Base-by-base conservation (phyloP, 2,797 vertebrate species). In the Cirrhinus mrigala region DNA sequence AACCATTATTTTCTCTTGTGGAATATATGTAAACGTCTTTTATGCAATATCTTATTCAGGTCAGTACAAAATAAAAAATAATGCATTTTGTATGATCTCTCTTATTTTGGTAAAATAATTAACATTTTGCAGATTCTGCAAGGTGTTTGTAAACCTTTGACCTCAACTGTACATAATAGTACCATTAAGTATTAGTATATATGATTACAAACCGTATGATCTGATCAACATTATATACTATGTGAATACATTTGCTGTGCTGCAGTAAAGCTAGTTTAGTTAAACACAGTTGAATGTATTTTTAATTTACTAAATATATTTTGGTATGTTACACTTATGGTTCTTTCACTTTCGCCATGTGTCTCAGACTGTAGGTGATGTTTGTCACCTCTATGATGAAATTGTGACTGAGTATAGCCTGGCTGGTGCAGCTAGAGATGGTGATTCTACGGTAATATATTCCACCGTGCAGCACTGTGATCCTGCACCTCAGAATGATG, bases 371-470 rank as follows among this genome's bases (percentile, higher is more conserved):
- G 46, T 18, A 83, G 56, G 80, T 24, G 44, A 84, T 20, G 12
- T 58, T 37, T 20, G 5, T 27, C 82, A 87, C 48, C 46, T 88
- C 60, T 89, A 87, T 69, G 77, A 86, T 69, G 87, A 89, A 70
- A 62, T 82, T 10, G 6, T 48, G 7, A 48, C 9, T 5, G 76
- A 33, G 14, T 44, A 87, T 7, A 82, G 44, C 48, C 82, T 68
- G 16, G 73, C 1, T 48, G 75, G 71, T 52, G 40, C 24, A 52
- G 33, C 56, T 52, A 24, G 4, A 29, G 27, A 62, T 56, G 37
- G 0, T 1, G 11, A 52, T 6, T 46, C 44, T 22, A 58, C 58
- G 79, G 12, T 6, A 33, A 56, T 24, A 46, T 87, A 86, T 73
- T 70, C 82, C 82, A 82, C 64, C 4, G 56, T 83, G 70, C 56